Conservation (phyloP, 1,140 invertebrate genomes). For the Drosophila equinoxialis region DNA sequence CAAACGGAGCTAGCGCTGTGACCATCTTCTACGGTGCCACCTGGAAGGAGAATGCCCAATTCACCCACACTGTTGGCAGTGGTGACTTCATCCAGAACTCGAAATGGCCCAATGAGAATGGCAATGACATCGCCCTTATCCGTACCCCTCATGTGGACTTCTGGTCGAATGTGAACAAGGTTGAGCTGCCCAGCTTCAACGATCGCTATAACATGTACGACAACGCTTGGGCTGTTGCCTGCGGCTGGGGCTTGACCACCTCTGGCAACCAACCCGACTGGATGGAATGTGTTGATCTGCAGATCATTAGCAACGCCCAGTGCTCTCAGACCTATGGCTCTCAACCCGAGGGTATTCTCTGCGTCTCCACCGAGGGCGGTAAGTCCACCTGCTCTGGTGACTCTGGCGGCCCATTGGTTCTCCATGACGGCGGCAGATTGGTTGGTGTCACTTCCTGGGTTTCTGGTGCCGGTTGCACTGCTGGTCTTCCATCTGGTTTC, state of each 20-base stretch:
- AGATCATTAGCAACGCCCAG: constrained; percentile 20
- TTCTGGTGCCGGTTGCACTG: constrained; percentile 37
- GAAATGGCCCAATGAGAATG: constrained; percentile 34
- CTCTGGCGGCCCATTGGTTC: constrained; percentile 82
- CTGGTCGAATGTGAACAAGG: constrained; percentile 32
- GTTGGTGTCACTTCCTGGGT: constrained; percentile 83
- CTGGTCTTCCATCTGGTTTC: constrained; percentile 83
- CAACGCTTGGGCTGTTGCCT: constrained; percentile 44
- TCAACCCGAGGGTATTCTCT: constrained; percentile 29
- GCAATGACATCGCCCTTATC: constrained; percentile 58
- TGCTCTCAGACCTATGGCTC: constrained; percentile 23
- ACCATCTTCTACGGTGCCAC: constrained; percentile 57
- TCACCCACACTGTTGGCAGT: constrained; percentile 14
- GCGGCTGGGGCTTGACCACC: constrained; percentile 55
- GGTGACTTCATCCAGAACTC: constrained; percentile 49
- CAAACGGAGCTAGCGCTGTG: constrained; percentile 33
- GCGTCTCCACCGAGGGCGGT: constrained; percentile 22
- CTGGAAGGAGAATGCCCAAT: constrained; percentile 31
- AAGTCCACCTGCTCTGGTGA: constrained; percentile 56
- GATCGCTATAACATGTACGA: constrained; percentile 39
- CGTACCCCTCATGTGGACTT: constrained; percentile 26
- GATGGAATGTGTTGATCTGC: constrained; percentile 15
- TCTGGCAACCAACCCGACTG: neutral
- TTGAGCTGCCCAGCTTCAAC: constrained; percentile 33
- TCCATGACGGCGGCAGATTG: constrained; percentile 71